phyloP scores from a whole-genome alignment of 64 coral and sea anemone genomes.

The Cladopsammia gracilis region DNA sequence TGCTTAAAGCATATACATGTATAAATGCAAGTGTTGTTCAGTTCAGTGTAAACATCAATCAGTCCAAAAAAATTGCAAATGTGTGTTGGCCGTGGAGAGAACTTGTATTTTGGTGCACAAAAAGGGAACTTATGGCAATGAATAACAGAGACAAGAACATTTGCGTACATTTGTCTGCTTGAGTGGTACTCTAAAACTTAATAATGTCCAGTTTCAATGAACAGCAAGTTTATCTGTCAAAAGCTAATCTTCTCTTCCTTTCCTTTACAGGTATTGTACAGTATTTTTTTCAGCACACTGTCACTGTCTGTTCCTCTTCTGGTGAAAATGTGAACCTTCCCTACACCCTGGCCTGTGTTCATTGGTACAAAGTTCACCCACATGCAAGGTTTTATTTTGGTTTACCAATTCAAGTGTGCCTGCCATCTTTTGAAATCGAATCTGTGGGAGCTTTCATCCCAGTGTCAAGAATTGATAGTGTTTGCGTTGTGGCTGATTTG shows the following conservation, averaged over 20 bases:
- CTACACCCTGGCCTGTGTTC: slow-evolving; percentile 39
- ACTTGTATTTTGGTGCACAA: too few species aligned
- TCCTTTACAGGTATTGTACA: slow-evolving; percentile 42
- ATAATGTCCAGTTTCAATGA: too few species aligned
- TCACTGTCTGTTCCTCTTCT: neutral
- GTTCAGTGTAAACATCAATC: too few species aligned
- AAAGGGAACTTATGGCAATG: too few species aligned
- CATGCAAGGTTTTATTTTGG: slow-evolving; percentile 44
- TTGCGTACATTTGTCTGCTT: too few species aligned
- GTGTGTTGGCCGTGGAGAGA: too few species aligned
- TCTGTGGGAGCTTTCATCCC: slow-evolving; percentile 68
- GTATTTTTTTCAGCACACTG: slow-evolving; percentile 48
- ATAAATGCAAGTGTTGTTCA: too few species aligned
- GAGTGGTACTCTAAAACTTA: too few species aligned
- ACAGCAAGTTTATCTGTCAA: neutral
- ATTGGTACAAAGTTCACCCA: slow-evolving; percentile 39
- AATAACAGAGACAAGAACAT: too few species aligned
- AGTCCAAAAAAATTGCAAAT: too few species aligned
- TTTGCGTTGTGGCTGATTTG: slow-evolving; percentile 55
- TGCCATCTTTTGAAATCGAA: slow-evolving; percentile 47
- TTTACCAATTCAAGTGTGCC: slow-evolving; percentile 56
- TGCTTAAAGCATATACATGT: too few species aligned
- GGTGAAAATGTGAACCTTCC: neutral
- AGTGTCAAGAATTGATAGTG: slow-evolving; percentile 50
- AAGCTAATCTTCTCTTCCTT: neutral